A percentile compares a stretch with the other conserved stretches of the same genome.
Conservation (phyloP, 2,888 invertebrate species). For the Ganaspis brasiliensis region DNA sequence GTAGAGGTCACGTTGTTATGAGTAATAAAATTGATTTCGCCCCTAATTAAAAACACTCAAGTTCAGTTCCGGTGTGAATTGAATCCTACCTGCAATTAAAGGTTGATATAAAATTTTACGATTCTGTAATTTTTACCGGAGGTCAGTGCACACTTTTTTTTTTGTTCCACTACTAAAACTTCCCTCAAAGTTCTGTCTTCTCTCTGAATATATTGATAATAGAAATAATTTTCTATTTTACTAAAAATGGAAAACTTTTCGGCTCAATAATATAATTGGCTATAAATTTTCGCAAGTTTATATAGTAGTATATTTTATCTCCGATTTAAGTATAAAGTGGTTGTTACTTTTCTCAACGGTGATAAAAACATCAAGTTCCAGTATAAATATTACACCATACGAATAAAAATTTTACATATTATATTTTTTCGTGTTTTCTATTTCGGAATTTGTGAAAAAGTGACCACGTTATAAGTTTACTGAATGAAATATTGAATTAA, state of each 20-base stretch:
- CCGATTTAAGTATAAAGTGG: slow-evolving; percentile 51
- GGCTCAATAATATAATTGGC: slow-evolving; percentile 22
- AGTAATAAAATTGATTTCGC: slow-evolving; percentile 25
- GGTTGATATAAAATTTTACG: slow-evolving; percentile 6
- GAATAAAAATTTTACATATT: slow-evolving; percentile 11
- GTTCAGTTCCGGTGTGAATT: slow-evolving; percentile 36
- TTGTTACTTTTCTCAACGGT: slow-evolving; percentile 50
- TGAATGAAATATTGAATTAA: no score
- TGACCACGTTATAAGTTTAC: no score
- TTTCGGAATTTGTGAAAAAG: slow-evolving; percentile 3
- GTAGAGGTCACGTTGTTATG: slow-evolving; percentile 7
- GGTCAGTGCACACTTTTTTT: not conserved
- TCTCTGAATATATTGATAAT: no score
- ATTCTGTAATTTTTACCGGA: not conserved
- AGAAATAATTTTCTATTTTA: no score
- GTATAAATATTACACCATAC: slow-evolving; percentile 22
- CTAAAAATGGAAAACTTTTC: slow-evolving; percentile 5
- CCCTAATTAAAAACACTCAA: slow-evolving; percentile 18
- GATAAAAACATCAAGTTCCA: slow-evolving; percentile 48
- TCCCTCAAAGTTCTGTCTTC: no score
- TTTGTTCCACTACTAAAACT: no score
- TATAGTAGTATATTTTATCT: slow-evolving; percentile 53
- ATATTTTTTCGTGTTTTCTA: not conserved
- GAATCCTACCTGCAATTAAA: not conserved
- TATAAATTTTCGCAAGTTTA: slow-evolving; percentile 52